phyloP scores from a whole-genome alignment of 1,140 invertebrate genomes.

The Euschistus heros region DNA sequence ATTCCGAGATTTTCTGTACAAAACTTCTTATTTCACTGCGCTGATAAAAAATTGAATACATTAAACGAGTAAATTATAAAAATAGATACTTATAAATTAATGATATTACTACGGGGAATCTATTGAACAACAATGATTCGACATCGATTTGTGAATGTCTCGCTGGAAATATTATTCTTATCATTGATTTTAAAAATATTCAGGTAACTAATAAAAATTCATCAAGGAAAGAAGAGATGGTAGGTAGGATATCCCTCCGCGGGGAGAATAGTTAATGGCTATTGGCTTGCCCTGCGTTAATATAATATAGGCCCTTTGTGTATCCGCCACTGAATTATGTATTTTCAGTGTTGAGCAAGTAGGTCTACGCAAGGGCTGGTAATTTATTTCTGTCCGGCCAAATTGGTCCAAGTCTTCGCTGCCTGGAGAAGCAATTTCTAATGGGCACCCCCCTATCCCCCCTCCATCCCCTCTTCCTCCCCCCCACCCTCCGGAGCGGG shows the following conservation, averaged over 20 bases:
- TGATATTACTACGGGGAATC: no score
- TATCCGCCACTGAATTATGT: conserved; percentile 5
- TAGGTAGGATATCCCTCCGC: neutral
- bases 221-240: no score
- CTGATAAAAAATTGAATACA: no score
- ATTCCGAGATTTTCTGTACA: no score
- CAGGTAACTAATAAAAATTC: no score
- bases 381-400: neutral
- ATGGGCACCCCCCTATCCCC: neutral
- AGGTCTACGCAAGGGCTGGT: neutral
- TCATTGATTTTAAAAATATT: no score
- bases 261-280: neutral
- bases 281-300: neutral
- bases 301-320: conserved; percentile 12
- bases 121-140: no score
- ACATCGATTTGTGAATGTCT: no score
- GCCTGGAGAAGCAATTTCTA: conserved; percentile 6
- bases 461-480: neutral
- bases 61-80: no score
- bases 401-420: conserved; percentile 5
- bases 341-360: conserved; percentile 10
- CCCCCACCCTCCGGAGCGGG: neutral
- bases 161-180: no score
- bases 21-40: no score
- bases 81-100: no score